Conservation (phyloP, 2,888 invertebrate genomes). For the Mesorhabditis belari region DNA sequence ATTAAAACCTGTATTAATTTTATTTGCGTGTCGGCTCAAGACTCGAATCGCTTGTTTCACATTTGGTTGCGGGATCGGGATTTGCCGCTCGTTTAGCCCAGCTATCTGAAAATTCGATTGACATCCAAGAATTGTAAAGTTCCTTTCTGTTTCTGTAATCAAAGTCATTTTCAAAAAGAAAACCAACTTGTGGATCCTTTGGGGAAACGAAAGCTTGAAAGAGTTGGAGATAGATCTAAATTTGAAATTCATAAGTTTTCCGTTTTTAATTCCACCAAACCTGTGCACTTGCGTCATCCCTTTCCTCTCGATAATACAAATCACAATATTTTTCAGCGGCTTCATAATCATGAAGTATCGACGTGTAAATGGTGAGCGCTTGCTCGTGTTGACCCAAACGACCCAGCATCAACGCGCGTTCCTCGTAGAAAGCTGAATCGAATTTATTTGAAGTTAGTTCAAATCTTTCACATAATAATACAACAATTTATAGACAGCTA, state of each 20-base stretch:
- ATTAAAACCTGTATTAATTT: slow-evolving; percentile 69
- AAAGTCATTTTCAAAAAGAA: no score
- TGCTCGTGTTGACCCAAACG: slow-evolving; percentile 80
- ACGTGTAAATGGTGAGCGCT: slow-evolving; percentile 82
- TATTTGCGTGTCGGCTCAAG: slow-evolving; percentile 74
- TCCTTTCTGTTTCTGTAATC: no score
- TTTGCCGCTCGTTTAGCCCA: slow-evolving; percentile 12
- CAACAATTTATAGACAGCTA: background rate
- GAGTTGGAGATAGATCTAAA: slow-evolving; percentile 64
- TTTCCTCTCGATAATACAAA: slow-evolving; percentile 34
- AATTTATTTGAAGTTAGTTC: background rate
- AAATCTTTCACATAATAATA: background rate
- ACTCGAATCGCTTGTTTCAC: slow-evolving; percentile 72
- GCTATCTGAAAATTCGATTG: slow-evolving; percentile 54
- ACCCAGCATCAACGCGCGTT: slow-evolving; percentile 86
- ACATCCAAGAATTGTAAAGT: no score
- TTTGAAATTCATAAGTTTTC: background rate
- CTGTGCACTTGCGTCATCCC: background rate
- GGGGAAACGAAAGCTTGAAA: slow-evolving; percentile 63
- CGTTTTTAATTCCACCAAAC: background rate
- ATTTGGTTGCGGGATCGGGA: slow-evolving; percentile 63
- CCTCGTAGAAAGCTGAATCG: slow-evolving; percentile 70
- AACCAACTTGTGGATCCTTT: slow-evolving; percentile 57
- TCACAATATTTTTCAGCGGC: slow-evolving; percentile 76
- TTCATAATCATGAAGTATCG: slow-evolving; percentile 73